Percentiles rank a stretch among this genome's conserved stretches.
These are phyloP conservation scores for Nerophis lumbriciformis DNA, from an alignment of 2,113 vertebrate species.

Conservation along the genomic window DNA sequence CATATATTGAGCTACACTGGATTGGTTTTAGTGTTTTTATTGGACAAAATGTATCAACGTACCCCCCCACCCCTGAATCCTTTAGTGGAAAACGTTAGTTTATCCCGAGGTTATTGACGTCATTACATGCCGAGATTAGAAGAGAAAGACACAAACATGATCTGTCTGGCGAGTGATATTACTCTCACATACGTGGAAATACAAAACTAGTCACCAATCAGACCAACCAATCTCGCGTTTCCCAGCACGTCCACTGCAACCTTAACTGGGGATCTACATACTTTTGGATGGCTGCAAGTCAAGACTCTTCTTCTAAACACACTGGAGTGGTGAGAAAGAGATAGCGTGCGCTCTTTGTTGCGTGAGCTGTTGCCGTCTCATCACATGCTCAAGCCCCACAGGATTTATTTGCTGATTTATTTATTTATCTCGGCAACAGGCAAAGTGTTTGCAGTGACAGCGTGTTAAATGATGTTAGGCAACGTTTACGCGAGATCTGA, in stretches of 20 bases:
- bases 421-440: neutral
- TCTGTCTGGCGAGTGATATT: neutral
- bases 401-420: neutral
- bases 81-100: too few relatives aligned
- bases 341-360: neutral
- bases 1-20: too few relatives aligned
- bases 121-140: neutral
- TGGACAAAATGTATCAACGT: too few relatives aligned
- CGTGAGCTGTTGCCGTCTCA: neutral
- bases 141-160: neutral
- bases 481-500: too few relatives aligned
- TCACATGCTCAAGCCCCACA: neutral
- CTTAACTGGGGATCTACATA: neutral
- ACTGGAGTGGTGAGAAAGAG: neutral
- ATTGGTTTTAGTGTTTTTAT: too few relatives aligned
- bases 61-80: too few relatives aligned
- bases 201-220: neutral
- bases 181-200: neutral
- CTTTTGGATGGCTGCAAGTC: neutral
- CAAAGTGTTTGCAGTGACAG: too few relatives aligned
- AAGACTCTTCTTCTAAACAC: neutral
- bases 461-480: too few relatives aligned
- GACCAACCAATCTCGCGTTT: neutral
- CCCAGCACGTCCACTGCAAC: neutral
- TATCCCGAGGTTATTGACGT: neutral